Percentiles rank a stretch among this genome's conserved stretches.
Evolutionary conservation across 2,113 vertebrate genomes (phyloP).

Genomic region (Montifringilla adamsi): DNA sequence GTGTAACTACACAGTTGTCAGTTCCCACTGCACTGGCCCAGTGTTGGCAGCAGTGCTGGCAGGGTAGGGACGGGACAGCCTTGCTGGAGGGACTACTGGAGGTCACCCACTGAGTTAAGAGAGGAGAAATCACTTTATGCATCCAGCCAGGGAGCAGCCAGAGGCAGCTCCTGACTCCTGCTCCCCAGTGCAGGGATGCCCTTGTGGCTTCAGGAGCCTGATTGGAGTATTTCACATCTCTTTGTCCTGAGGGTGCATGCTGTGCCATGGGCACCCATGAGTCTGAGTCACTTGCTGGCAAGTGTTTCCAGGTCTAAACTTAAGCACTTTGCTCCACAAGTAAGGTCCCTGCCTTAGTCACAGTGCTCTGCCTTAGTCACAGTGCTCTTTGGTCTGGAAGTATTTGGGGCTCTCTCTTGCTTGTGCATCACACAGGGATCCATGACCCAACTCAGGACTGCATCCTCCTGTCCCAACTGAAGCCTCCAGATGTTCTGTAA

Average conservation of each 20-base stretch:
- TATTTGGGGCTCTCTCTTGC: not conserved
- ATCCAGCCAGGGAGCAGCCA: not conserved
- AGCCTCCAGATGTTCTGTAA: not conserved
- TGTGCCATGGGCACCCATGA: not conserved
- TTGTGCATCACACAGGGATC: not conserved
- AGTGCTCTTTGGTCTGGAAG: not conserved
- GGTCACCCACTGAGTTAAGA: not conserved
- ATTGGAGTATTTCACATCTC: not conserved
- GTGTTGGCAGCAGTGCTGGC: not conserved
- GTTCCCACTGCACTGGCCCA: not conserved
- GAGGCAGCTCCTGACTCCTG: not conserved
- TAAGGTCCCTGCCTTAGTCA: not conserved
- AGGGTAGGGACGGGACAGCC: not conserved
- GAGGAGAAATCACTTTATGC: not conserved
- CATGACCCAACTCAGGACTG: not conserved
- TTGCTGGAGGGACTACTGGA: not conserved
- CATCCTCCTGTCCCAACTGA: not conserved
- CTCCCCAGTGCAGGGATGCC: not conserved
- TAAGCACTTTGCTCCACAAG: not conserved
- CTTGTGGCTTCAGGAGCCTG: not conserved
- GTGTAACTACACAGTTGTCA: too few relatives aligned
- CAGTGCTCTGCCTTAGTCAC: not conserved
- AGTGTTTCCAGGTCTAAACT: not conserved
- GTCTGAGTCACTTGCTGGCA: slow-evolving; percentile 39
- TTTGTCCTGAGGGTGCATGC: not conserved